Percentiles rank a stretch among this genome's conserved stretches.
These are phyloP conservation scores for Phoeniculus purpureus DNA, from an alignment of 2,797 vertebrate species.

Conservation along the genomic window DNA sequence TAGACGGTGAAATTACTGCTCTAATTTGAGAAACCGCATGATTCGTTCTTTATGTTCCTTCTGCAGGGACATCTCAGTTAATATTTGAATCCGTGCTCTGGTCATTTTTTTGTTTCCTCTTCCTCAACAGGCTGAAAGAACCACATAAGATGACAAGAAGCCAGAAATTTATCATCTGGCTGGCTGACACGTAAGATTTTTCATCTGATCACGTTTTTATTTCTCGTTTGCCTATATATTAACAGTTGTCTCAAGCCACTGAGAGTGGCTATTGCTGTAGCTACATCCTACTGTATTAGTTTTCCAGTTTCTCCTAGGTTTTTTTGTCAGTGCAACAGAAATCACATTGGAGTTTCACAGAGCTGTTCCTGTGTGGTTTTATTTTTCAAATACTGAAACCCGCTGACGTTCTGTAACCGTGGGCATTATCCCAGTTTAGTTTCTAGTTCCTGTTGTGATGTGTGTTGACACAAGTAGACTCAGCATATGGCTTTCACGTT, in stretches of 20 bases:
- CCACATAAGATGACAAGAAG: conserved; percentile 83
- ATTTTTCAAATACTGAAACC: neutral
- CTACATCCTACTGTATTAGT: neutral
- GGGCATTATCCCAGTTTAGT: neutral
- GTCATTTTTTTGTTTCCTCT: conserved; percentile 2
- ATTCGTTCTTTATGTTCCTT: neutral
- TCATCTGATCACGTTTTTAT: neutral
- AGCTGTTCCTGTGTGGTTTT: neutral
- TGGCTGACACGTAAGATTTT: conserved; percentile 90
- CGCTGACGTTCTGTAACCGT: neutral
- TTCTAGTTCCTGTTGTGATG: neutral
- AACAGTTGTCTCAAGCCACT: neutral
- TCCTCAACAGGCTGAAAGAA: conserved; percentile 84
- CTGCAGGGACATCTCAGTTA: neutral
- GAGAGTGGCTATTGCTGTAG: neutral
- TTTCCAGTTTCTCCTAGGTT: neutral
- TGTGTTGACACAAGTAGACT: neutral
- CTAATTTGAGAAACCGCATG: conserved; percentile 10
- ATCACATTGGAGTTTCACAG: neutral
- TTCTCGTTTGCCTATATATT: neutral
- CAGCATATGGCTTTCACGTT: neutral
- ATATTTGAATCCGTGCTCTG: neutral
- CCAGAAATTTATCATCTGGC: conserved; percentile 87
- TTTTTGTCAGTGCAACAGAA: neutral
- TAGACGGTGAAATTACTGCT: neutral